Percentiles rank a stretch among this genome's conserved stretches.
These are phyloP conservation scores for Tethya wilhelma DNA, from an alignment of 37 sponge, comb jelly and placozoan genomes.

Conservation along the genomic window DNA sequence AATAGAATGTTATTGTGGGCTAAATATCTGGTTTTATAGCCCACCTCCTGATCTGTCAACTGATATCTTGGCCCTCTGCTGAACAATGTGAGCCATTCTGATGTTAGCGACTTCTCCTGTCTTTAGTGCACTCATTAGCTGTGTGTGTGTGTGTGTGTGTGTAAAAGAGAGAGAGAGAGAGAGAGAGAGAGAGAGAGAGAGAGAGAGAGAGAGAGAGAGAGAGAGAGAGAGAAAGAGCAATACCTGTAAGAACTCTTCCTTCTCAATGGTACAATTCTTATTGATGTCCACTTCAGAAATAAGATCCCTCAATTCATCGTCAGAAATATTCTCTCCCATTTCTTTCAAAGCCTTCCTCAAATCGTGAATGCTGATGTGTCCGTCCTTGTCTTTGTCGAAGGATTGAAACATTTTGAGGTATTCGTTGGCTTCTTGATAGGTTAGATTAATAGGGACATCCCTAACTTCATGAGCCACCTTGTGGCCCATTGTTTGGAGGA, in stretches of 20 bases:
- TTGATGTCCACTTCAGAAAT: conserved; percentile 92
- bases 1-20: background rate
- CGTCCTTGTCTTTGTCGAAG: conserved; percentile 90
- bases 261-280: conserved; percentile 86
- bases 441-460: conserved; percentile 75
- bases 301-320: conserved; percentile 79
- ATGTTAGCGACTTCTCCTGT: conserved; percentile 88
- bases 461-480: conserved; percentile 63
- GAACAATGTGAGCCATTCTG: conserved; percentile 75
- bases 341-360: conserved; percentile 61
- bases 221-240: background rate
- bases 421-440: conserved; percentile 77
- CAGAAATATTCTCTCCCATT: conserved; percentile 73
- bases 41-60: conserved; percentile 91
- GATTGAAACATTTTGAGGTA: conserved; percentile 72
- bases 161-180: background rate
- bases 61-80: conserved; percentile 53
- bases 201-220: conserved; percentile 5
- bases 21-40: too few relatives aligned
- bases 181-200: conserved; percentile 5
- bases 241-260: conserved; percentile 47
- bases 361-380: conserved; percentile 88
- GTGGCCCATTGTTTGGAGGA: conserved; percentile 85
- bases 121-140: conserved; percentile 89
- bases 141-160: background rate